Conservation (phyloP, 2,888 invertebrate genomes). For the Keiferia lycopersicella region DNA sequence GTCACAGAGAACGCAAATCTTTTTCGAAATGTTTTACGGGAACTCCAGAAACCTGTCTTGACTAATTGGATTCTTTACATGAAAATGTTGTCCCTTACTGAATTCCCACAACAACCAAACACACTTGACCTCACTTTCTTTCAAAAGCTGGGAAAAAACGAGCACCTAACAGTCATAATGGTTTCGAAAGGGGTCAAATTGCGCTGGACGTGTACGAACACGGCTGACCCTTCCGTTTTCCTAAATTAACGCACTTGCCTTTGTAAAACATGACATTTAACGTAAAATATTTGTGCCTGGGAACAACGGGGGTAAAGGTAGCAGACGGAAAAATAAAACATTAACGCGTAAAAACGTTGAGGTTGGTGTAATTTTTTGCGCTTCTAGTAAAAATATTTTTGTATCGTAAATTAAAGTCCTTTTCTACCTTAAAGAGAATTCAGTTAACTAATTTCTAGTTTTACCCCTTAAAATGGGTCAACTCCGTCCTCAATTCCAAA, state of each 20-base stretch:
- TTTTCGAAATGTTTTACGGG: conserved; percentile 50
- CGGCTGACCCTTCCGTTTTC: conserved; percentile 58
- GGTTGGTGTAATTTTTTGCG: not conserved
- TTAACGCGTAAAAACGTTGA: not conserved
- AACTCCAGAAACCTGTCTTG: conserved; percentile 61
- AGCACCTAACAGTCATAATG: conserved; percentile 33
- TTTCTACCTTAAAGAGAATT: not conserved
- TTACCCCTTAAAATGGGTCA: not conserved
- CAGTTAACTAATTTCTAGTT: not conserved
- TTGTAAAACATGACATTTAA: conserved; percentile 55
- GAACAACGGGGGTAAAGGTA: not conserved
- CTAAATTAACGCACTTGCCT: conserved; percentile 62
- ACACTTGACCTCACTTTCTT: conserved; percentile 43
- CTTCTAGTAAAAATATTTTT: not conserved
- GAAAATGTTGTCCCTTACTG: conserved; percentile 57
- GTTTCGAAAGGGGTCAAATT: conserved; percentile 39
- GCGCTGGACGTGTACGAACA: conserved; percentile 40
- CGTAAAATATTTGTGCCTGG: conserved; percentile 45
- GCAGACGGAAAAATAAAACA: not conserved
- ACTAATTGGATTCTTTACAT: conserved; percentile 73
- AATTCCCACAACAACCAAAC: conserved; percentile 41
- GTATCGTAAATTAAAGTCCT: too few relatives aligned
- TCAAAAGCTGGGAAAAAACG: conserved; percentile 31
- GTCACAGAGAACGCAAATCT: conserved; percentile 39
- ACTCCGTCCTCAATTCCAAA: not conserved